Evolutionary conservation across 2,888 invertebrate genomes (phyloP), one percentile per base, ranked within the genome.

Genomic region (Clanis bilineata): DNA sequence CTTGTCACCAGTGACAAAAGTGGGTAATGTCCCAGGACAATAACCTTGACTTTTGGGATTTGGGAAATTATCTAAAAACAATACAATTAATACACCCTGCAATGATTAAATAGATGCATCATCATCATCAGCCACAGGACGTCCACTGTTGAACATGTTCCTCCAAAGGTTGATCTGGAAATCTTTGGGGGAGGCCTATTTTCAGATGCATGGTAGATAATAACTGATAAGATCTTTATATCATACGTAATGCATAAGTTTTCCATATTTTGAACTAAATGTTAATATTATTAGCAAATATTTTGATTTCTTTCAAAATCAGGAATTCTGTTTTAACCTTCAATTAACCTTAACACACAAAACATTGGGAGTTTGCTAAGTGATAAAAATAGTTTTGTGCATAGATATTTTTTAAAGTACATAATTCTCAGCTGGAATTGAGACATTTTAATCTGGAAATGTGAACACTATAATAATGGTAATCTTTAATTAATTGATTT

Each of bases 371-470:
- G 36, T 41, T 18, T 1, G n/a, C 25, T 18, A 32, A 18, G 28
- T 32, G 28, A 23, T 32, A 51, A 25, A 28, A 28, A 5, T 54
- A 56, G 64, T 60, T 68, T 36, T 44, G 3, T 23, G 7, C 9
- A 28, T 15, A 10, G 4, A 51, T 32, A 7, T 15, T 32, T 51
- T 51, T 15, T 3, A 18, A 4, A 15, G 12, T n/a, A n/a, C n/a
- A n/a, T 5, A 7, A 32, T 10, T 32, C 7, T 32, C 5, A 18
- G 9, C 0, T 9, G 7, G 9, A 0, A 2, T 9, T 51, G 9
- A 32, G n/a, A 25, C 12, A 28, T 28, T 51, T 51, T 10, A 10
- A 10, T 32, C 9, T 51, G 12, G 15, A 6, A 51, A 32, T 32
- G 9, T 21, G 4, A 15, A 18, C 1, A 32, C 6, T 4, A 15